Percentiles rank a stretch among this genome's conserved stretches.
Evolutionary conservation across 2,888 invertebrate species (phyloP).

Genomic region (Gastrophysa polygoni): DNA sequence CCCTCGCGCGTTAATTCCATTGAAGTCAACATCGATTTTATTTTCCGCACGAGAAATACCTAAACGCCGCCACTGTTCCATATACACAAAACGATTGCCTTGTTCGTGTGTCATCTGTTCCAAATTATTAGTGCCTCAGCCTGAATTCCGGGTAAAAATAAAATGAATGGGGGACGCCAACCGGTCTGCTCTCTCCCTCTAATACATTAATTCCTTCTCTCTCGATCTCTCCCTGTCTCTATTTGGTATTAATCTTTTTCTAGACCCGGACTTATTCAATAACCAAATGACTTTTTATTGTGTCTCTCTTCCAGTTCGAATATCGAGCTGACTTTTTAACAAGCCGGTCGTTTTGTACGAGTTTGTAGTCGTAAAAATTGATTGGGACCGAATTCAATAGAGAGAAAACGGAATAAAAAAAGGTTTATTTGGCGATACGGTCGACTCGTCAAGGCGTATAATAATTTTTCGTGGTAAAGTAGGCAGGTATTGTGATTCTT

Average conservation of each 20-base stretch:
- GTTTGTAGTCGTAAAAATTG: conserved; percentile 1
- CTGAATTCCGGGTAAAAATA: conserved; percentile 12
- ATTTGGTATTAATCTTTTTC: conserved; percentile 9
- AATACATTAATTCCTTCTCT: not conserved
- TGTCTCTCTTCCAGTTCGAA: not conserved
- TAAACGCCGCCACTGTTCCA: not conserved
- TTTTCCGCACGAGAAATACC: no score
- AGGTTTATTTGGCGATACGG: not conserved
- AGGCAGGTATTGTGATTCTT: not conserved
- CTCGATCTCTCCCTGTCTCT: not conserved
- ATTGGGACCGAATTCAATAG: not conserved
- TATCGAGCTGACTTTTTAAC: not conserved
- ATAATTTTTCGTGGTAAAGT: not conserved
- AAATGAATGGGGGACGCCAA: conserved; percentile 6
- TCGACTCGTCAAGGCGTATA: not conserved
- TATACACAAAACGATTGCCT: conserved; percentile 7
- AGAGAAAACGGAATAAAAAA: not conserved
- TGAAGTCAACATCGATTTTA: no score
- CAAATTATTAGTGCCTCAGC: conserved; percentile 8
- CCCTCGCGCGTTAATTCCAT: no score
- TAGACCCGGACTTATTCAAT: conserved; percentile 9
- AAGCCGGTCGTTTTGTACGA: not conserved
- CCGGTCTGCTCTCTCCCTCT: not conserved
- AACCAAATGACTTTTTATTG: conserved; percentile 14
- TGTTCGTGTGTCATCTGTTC: conserved; percentile 16